Evolutionary conservation across 2,797 vertebrate genomes (phyloP), one percentile per base, ranked within the genome.

Genomic region (Argentina silus): DNA sequence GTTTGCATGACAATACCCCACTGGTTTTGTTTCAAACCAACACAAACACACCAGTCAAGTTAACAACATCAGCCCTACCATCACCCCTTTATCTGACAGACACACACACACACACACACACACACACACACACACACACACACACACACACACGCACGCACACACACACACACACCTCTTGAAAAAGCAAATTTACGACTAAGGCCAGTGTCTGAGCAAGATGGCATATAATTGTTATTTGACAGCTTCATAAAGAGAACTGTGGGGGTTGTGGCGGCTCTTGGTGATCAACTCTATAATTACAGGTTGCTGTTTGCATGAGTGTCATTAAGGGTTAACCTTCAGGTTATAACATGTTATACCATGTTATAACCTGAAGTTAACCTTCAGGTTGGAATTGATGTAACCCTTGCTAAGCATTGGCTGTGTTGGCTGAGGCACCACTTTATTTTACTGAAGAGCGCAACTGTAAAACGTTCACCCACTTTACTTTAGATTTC

Each of bases 1-100:
- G 71, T 87, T 84, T 83, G 78, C 85, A 90, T 87, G 69, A 87
- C 79, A 91, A 86, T 68, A 55, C 60, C 63, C 57, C 19, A 59
- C 57, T 61, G 71, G 73, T 27, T 3, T 27, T 43, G 63, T 77
- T 82, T 76, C 78, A 77, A 78, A 78, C 72, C 66, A 11, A 78
- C 69, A 47, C 72, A 77, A 85, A 74, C 73, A 75, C 48, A 62
- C 74, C 62, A 70, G 76, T 77, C 73, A 78, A 78, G 76, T 78
- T 73, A 78, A 78, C 87, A 89, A 85, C 78, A 78, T 63, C 74
- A 68, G 61, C 36, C 12, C 53, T 21, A 19, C n/a, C 44, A 43
- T 14, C 47, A 61, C 53, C 23, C 15, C 27, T 36, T 36, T 36
- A 36, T 36, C 27, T 36, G 27, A 50, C 57, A 36, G 8, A 60